Conservation (phyloP, 1,140 invertebrate genomes). For the Capitella teleta region DNA sequence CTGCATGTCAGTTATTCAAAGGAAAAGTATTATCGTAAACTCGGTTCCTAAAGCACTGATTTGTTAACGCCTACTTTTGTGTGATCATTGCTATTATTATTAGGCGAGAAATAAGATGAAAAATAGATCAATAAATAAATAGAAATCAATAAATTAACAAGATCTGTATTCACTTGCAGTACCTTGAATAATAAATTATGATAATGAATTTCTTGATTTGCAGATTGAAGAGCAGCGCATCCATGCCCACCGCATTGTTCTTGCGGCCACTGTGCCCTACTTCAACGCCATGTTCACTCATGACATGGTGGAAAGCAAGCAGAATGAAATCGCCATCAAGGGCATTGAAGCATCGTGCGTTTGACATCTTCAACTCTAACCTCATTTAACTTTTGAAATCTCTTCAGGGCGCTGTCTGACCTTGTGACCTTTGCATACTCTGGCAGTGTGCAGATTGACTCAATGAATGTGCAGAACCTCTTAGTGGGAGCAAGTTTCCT, state of each 20-base stretch:
- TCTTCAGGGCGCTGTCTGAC: conserved; percentile 63
- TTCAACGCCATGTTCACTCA: conserved; percentile 85
- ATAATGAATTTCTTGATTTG: conserved; percentile 1
- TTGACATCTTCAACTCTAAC: not conserved
- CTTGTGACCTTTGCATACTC: conserved; percentile 81
- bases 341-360: conserved; percentile 62
- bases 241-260: conserved; percentile 69
- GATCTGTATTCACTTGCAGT: not conserved
- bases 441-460: conserved; percentile 64
- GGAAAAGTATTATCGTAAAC: too few relatives aligned
- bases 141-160: not conserved
- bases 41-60: too few relatives aligned
- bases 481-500: conserved; percentile 80
- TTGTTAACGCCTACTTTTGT: too few relatives aligned
- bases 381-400: not conserved
- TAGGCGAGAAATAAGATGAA: not conserved
- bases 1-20: too few relatives aligned
- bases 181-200: not conserved
- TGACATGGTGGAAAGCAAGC: conserved; percentile 75
- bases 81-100: too few relatives aligned
- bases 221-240: conserved; percentile 68
- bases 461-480: conserved; percentile 70
- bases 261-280: conserved; percentile 79
- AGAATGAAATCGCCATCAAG: conserved; percentile 69
- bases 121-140: not conserved